Percentiles rank a stretch among this genome's conserved stretches.
These are phyloP conservation scores for Agonopterix alstromeriana DNA, from an alignment of 2,888 invertebrate genomes.

Conservation along the genomic window DNA sequence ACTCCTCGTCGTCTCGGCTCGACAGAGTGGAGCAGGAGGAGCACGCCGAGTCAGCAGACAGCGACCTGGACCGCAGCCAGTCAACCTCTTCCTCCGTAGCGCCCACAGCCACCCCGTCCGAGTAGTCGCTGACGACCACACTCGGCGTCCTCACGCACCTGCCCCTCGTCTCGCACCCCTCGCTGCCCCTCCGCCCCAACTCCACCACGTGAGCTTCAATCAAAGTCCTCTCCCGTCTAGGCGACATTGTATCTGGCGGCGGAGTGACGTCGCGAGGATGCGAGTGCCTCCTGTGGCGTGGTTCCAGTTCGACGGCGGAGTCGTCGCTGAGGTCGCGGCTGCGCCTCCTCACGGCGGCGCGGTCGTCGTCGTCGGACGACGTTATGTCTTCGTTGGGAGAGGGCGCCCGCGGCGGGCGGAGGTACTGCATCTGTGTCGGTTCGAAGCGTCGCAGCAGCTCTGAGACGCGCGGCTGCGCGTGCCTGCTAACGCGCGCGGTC, in stretches of 20 bases:
- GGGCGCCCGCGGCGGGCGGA: constrained; percentile 57
- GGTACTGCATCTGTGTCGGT: constrained; percentile 67
- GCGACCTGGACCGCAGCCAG: constrained; percentile 64
- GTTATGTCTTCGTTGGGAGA: constrained; percentile 64
- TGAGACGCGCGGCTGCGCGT: constrained; percentile 49
- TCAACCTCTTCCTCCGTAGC: constrained; percentile 64
- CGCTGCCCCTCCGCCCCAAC: constrained; percentile 68
- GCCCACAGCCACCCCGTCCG: constrained; percentile 78
- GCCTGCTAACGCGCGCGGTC: constrained; percentile 45
- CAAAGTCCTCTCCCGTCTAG: constrained; percentile 55
- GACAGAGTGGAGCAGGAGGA: constrained; percentile 86
- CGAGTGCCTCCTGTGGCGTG: constrained; percentile 54
- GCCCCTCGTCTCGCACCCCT: constrained; percentile 64
- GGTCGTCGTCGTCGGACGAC: constrained; percentile 68
- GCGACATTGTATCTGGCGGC: constrained; percentile 58
- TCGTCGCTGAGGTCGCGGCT: constrained; percentile 71
- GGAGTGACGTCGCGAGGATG: constrained; percentile 60
- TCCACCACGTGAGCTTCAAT: constrained; percentile 77
- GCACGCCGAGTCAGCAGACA: constrained; percentile 83
- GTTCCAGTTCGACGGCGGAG: constrained; percentile 74
- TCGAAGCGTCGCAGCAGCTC: constrained; percentile 64
- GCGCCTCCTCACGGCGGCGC: constrained; percentile 62
- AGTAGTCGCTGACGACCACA: constrained; percentile 92
- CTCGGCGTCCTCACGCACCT: constrained; percentile 87
- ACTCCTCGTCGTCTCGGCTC: constrained; percentile 82